A percentile compares a stretch with the other conserved stretches of the same genome.
phyloP scores from a whole-genome alignment of 2,888 invertebrate genomes.

The Blera fallax region DNA sequence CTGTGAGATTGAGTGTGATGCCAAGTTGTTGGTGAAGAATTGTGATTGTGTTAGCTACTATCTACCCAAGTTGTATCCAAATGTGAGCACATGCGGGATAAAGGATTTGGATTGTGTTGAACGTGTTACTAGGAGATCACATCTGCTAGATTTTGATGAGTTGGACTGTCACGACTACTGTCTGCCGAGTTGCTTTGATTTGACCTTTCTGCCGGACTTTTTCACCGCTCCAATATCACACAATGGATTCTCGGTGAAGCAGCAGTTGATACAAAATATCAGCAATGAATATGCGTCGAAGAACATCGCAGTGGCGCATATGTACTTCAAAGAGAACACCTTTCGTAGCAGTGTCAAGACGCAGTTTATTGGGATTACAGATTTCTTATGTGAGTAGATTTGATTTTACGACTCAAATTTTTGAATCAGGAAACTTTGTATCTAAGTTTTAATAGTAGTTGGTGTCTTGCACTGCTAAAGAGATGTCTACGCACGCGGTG shows the following conservation, averaged over 20 bases:
- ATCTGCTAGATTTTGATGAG: constrained; percentile 44
- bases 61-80: constrained; percentile 84
- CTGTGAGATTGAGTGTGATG: constrained; percentile 90
- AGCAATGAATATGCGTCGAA: constrained; percentile 77
- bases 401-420: background rate
- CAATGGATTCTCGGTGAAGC: constrained; percentile 74
- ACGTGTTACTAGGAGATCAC: constrained; percentile 42
- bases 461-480: no score
- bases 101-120: constrained; percentile 84
- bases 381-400: constrained; percentile 87
- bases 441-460: no score
- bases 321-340: constrained; percentile 88
- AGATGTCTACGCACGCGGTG: no score
- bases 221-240: constrained; percentile 84
- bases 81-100: constrained; percentile 87
- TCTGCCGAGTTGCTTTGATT: constrained; percentile 88
- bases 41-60: constrained; percentile 79
- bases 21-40: constrained; percentile 84
- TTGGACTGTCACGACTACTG: constrained; percentile 82
- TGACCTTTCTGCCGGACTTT: constrained; percentile 85
- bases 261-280: constrained; percentile 69
- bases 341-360: constrained; percentile 88
- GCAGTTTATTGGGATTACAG: constrained; percentile 90
- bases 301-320: constrained; percentile 88
- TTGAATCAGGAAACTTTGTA: no score